phyloP scores from a whole-genome alignment of 2,797 vertebrate genomes.

The Mus caroli region DNA sequence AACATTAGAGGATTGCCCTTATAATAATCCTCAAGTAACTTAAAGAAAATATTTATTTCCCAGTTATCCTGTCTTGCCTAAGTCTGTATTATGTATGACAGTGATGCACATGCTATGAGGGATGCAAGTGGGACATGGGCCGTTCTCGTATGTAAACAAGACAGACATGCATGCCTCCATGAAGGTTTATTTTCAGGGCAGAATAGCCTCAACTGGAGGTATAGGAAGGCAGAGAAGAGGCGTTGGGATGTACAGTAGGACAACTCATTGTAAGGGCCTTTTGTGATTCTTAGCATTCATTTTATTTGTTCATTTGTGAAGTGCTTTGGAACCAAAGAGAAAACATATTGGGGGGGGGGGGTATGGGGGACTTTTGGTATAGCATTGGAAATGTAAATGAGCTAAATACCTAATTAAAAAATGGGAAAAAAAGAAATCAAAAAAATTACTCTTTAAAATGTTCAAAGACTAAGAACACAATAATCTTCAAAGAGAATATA shows the following conservation, averaged over 20 bases:
- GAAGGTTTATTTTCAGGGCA: neutral
- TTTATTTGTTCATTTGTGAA: constrained; percentile 13
- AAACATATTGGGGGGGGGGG: no score
- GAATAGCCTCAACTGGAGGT: neutral
- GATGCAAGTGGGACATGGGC: neutral
- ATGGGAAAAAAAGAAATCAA: no score
- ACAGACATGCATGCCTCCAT: neutral
- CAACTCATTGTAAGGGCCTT: neutral
- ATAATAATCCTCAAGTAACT: constrained; percentile 44
- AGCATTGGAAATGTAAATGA: no score
- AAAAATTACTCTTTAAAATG: no score
- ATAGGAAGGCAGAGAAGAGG: neutral
- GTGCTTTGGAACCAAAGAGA: neutral
- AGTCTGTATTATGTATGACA: neutral
- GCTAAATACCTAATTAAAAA: no score
- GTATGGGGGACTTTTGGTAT: no score
- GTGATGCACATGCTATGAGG: neutral
- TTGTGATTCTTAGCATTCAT: constrained; percentile 26
- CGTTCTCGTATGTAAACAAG: neutral
- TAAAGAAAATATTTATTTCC: constrained; percentile 51
- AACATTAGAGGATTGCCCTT: constrained; percentile 45
- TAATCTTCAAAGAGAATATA: no score
- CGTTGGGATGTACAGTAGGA: neutral
- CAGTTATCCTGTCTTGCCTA: constrained; percentile 14
- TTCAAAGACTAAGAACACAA: no score